Percentiles rank a stretch among this genome's conserved stretches.
Conservation (phyloP, 2,113 vertebrate species). For the Pachycephala philippinensis region DNA sequence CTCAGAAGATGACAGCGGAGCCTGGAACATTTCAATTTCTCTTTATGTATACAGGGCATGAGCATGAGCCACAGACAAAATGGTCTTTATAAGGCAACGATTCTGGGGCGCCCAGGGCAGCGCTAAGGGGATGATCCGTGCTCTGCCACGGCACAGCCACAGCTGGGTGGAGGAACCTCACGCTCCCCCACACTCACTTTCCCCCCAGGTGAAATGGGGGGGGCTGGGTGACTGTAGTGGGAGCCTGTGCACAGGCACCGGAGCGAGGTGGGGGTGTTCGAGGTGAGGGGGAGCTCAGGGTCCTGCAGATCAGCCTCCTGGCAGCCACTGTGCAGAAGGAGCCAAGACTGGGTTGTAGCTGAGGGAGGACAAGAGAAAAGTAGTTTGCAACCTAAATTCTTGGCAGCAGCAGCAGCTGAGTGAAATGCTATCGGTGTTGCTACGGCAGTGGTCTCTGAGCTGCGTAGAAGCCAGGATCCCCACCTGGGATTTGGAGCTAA, state of each 20-base stretch:
- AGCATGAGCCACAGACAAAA: not conserved
- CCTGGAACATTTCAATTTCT: slow-evolving; percentile 29
- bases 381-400: not conserved
- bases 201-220: not conserved
- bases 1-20: not conserved
- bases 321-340: not conserved
- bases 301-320: not conserved
- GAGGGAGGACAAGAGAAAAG: not conserved
- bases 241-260: fast-evolving
- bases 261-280: fast-evolving
- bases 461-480: not conserved
- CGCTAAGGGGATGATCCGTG: fast-evolving
- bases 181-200: fast-evolving
- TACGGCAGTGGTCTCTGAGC: fast-evolving
- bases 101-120: fast-evolving
- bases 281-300: not conserved
- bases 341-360: not conserved
- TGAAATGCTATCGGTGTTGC: not conserved
- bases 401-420: not conserved
- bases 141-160: fast-evolving
- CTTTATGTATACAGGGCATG: not conserved
- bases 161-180: fast-evolving
- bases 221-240: not conserved
- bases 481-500: not conserved
- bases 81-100: not conserved